Base-by-base conservation (phyloP, 2,797 vertebrate species). In the Trachurus trachurus region DNA sequence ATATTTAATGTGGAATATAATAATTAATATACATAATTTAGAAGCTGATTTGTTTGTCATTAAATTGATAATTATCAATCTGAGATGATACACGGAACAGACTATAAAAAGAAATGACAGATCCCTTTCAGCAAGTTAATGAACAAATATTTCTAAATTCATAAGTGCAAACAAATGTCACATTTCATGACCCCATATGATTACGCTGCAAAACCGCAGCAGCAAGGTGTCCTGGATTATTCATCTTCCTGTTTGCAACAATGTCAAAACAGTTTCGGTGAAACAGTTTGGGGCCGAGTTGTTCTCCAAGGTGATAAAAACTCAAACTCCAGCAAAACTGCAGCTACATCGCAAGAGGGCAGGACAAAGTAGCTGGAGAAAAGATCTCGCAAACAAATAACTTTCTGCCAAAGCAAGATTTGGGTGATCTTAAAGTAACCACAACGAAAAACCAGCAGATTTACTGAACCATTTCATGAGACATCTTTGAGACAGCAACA, bases 191-290 rank as follows among this genome's bases (percentile, higher is more conserved):
- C 26, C 61, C 60, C 26, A 7, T 62, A 39, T 74, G 45, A 78
- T 78, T 56, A 47, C 31, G 13, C 58, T 72, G 44, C 58, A 21
- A 73, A 71, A 71, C 5, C 50, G 37, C 66, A 69, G 19, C 68
- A 34, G 17, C 49, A 7, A 2, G 15, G 31, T 49, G 71, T 82
- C 77, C 59, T 53, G 59, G 80, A 81, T 81, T 77, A 75, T 74
- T 73, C 70, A 75, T 86, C 26, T 69, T 50, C 44, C 40, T 59
- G 60, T 74, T 75, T 75, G 70, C 66, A 76, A 87, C 82, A 79
- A 75, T 84, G 76, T 85, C 78, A 88, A 12, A 79, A 81, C 47
- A 72, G 67, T 63, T 40, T 83, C 69, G 58, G 70, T 72, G 50
- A 75, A 77, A 71, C 66, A 80, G 66, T 71, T 82, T 72, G n/a